These are phyloP conservation scores for Ispidina picta DNA, from an alignment of 2,797 vertebrate genomes.

Conservation along the genomic window DNA sequence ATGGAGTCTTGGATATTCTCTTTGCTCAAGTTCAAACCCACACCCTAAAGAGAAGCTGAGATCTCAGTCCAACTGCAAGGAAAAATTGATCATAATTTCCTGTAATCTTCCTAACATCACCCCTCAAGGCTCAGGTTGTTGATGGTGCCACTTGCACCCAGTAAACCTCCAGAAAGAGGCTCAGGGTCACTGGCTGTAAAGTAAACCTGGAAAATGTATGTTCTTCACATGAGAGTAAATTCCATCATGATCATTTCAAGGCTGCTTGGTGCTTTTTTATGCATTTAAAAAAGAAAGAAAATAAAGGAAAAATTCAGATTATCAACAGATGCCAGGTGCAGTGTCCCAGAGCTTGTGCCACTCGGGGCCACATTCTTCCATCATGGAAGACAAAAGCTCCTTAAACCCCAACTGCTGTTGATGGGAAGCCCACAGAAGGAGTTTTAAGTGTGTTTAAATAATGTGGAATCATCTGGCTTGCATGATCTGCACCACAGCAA, in stretches of 20 bases:
- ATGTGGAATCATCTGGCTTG: neutral
- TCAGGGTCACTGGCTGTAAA: neutral
- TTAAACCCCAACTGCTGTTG: neutral
- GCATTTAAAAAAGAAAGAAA: too few relatives aligned
- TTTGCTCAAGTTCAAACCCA: neutral
- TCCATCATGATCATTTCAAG: neutral
- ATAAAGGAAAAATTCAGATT: neutral
- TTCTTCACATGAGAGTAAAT: neutral
- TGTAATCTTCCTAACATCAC: neutral
- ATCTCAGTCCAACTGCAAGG: neutral
- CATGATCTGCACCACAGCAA: fast-evolving
- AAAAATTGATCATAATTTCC: neutral
- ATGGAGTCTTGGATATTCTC: neutral
- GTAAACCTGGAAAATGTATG: neutral
- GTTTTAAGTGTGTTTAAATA: neutral
- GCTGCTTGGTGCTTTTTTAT: neutral
- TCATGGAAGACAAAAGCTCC: neutral
- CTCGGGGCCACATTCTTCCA: neutral
- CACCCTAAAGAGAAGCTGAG: neutral
- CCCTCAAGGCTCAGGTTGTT: neutral
- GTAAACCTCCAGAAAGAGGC: neutral
- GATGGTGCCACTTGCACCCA: neutral
- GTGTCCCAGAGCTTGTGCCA: neutral
- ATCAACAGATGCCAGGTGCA: neutral
- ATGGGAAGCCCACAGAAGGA: neutral